Percentiles rank a stretch among this genome's conserved stretches.
Evolutionary conservation across 2,797 vertebrate genomes (phyloP).

Genomic region (Scolopax bukidnonensis): DNA sequence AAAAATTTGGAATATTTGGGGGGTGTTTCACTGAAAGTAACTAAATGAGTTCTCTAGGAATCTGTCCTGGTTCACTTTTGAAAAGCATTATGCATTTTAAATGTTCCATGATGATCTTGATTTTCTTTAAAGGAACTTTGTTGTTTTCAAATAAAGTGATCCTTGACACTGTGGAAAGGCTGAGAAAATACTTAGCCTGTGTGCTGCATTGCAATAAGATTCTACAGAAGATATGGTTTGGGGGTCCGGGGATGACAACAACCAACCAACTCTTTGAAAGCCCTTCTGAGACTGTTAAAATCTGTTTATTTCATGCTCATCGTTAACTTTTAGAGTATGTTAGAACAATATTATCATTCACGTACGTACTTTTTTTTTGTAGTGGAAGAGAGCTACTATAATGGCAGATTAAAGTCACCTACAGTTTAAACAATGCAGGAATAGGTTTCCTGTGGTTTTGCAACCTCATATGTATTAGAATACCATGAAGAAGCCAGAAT

Average conservation of each 20-base stretch:
- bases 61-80: background rate
- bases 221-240: background rate
- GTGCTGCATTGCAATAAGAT: background rate
- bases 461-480: background rate
- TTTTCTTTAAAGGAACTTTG: background rate
- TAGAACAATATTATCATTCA: background rate
- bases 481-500: background rate
- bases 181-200: background rate
- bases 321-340: background rate
- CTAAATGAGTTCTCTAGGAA: background rate
- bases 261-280: background rate
- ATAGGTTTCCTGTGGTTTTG: background rate
- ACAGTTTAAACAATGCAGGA: background rate
- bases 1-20: background rate
- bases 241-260: too few species aligned
- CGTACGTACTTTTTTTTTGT: background rate
- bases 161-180: background rate
- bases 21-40: background rate
- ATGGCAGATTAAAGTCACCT: background rate
- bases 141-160: background rate
- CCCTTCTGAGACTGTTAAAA: background rate
- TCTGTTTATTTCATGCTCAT: background rate
- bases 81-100: background rate
- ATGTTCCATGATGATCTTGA: background rate
- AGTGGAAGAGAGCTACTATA: background rate